Percentiles rank a stretch among this genome's conserved stretches.
phyloP scores from a whole-genome alignment of 2,113 vertebrate genomes.

The Grus americana region DNA sequence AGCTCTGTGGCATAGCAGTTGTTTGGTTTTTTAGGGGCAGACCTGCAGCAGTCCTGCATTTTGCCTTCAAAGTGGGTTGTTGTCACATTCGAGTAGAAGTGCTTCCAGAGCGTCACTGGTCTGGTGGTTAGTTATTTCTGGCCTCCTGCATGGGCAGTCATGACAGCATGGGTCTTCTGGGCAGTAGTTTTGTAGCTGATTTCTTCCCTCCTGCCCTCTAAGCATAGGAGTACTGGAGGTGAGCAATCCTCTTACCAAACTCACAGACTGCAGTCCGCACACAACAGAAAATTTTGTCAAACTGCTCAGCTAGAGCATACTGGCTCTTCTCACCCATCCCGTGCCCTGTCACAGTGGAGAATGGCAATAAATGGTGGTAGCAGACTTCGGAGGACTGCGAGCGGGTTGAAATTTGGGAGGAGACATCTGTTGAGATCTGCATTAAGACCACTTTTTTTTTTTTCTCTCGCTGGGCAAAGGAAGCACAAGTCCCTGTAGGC shows the following conservation, averaged over 20 bases:
- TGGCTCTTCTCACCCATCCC: not conserved
- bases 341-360: not conserved
- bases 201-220: not conserved
- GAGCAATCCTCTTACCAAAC: not conserved
- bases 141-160: not conserved
- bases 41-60: not conserved
- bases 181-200: not conserved
- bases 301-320: not conserved
- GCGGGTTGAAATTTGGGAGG: not conserved
- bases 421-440: not conserved
- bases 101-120: not conserved
- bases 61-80: not conserved
- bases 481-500: not conserved
- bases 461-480: not conserved
- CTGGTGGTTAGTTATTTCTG: not conserved
- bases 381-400: not conserved
- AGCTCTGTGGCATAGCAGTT: not conserved
- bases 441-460: not conserved
- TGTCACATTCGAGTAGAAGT: not conserved
- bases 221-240: not conserved
- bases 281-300: not conserved
- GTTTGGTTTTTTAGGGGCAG: not conserved
- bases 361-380: not conserved
- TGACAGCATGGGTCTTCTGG: not conserved
- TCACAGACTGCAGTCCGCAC: fast-evolving